Conservation (phyloP, 1,140 invertebrate genomes). For the Saccostrea echinata region DNA sequence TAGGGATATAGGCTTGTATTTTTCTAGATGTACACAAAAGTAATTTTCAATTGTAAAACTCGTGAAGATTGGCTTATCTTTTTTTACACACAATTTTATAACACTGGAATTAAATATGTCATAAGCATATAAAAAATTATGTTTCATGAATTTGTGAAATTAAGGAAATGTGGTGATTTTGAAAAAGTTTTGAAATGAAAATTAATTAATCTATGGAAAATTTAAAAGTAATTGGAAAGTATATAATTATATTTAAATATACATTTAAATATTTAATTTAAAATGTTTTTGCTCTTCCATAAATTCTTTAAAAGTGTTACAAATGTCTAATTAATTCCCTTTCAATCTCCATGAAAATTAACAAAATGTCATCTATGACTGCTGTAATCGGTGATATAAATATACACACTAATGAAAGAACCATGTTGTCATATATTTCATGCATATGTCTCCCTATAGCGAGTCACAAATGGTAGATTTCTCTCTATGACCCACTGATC, state of each 20-base stretch:
- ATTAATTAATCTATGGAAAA: too few species aligned
- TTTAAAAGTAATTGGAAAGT: too few species aligned
- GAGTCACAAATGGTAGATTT: not conserved
- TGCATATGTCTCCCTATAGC: not conserved
- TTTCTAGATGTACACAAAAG: too few species aligned
- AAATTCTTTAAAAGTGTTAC: not conserved
- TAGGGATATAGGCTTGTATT: too few species aligned
- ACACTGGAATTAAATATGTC: too few species aligned
- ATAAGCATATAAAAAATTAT: too few species aligned
- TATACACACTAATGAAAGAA: constrained; percentile 3
- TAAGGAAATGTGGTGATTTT: too few species aligned
- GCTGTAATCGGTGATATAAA: not conserved
- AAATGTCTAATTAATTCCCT: not conserved
- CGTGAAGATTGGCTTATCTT: too few species aligned
- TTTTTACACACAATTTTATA: too few species aligned
- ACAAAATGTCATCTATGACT: not conserved
- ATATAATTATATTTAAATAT: not conserved
- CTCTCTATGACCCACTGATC: not conserved
- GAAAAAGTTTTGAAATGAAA: too few species aligned
- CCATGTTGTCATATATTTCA: constrained; percentile 16
- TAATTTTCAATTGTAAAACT: too few species aligned
- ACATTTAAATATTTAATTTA: not conserved
- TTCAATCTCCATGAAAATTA: not conserved
- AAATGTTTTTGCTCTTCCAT: not conserved
- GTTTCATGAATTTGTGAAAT: too few species aligned